These are phyloP conservation scores for Phaonia tiefii DNA, from an alignment of 2,888 invertebrate species.

Conservation along the genomic window DNA sequence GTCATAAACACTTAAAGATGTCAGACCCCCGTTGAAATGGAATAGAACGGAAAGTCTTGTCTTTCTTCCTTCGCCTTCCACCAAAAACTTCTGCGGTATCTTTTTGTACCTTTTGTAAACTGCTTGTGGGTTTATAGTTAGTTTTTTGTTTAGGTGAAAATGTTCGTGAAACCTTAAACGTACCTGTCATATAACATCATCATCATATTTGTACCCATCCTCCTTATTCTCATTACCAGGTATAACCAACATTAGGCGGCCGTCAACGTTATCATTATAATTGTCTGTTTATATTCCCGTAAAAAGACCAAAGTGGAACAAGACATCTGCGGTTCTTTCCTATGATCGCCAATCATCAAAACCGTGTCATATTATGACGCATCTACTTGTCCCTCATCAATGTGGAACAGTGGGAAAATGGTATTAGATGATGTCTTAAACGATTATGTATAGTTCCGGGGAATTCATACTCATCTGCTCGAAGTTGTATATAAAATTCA, in stretches of 20 bases:
- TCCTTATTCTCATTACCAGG: not conserved
- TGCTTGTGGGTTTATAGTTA: slow-evolving; percentile 5
- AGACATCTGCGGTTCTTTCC: slow-evolving; percentile 37
- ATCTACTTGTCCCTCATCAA: slow-evolving; percentile 52
- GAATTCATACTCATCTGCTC: too few species aligned
- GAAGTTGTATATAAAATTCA: too few species aligned
- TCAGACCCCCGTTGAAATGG: slow-evolving; percentile 31
- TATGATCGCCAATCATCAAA: slow-evolving; percentile 50
- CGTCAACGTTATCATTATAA: slow-evolving; percentile 49
- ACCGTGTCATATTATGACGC: slow-evolving; percentile 59
- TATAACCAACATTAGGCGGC: slow-evolving; percentile 14
- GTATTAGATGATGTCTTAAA: too few species aligned
- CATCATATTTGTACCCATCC: slow-evolving; percentile 4
- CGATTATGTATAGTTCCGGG: too few species aligned
- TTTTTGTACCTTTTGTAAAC: slow-evolving; percentile 1
- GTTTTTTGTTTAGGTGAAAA: slow-evolving; percentile 12
- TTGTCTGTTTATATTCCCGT: slow-evolving; percentile 52
- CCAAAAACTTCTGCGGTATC: not conserved
- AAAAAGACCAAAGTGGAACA: slow-evolving; percentile 18
- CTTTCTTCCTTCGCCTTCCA: not conserved
- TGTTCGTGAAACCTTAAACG: slow-evolving; percentile 48
- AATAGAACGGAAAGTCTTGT: slow-evolving; percentile 3
- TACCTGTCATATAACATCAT: slow-evolving; percentile 51
- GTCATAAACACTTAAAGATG: slow-evolving; percentile 58
- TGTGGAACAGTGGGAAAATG: not conserved